Base-by-base conservation (phyloP, 2,797 vertebrate genomes). In the Onychomys leucogaster region DNA sequence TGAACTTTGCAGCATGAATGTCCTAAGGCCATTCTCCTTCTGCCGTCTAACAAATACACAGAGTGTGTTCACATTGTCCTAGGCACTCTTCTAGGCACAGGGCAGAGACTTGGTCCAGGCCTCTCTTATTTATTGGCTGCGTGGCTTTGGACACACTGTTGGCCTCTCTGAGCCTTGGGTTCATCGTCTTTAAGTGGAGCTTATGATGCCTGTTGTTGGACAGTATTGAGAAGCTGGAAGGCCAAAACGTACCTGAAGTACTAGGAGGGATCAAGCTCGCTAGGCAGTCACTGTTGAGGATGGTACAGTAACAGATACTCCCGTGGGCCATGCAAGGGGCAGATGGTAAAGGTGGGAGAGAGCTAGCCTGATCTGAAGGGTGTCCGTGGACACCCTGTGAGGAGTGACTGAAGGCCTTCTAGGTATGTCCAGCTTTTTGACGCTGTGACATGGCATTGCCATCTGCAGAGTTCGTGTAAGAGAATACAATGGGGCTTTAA, bases 221-320 rank as follows among this genome's bases (percentile, higher is more conserved):
- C 43, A 78, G 29, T 19, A 0, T 4, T 6, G 55, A 77, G 81
- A 57, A 86, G 57, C 16, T 21, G 19, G 29, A 46, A 63, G 32
- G 73, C 80, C 29, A 43, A 27, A 0, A 63, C 65, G 41, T 21
- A 2, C 34, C 73, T 21, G 0, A 34, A 13, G 29, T 19, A 7
- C 77, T 13, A 17, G 43, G 32, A 25, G 14, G 34, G 29, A 21
- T 14, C 0, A 12, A 0, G 23, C 83, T 83, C 5, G 0, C 3
- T 4, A 57, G 23, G 3, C 17, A 0, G 6, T 14, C 17, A 0
- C 6, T 14, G 27, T n/a, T 57, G 23, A 55, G 2, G 5, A 16
- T 0, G 13, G 29, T 0, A 14, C 0, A 4, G n/a, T 37, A 1
- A 69, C 4, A 29, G 13, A 49, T 2, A 25, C 12, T 9, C 16